phyloP scores from a whole-genome alignment of 1,140 invertebrate genomes.

The Drosophila littoralis region DNA sequence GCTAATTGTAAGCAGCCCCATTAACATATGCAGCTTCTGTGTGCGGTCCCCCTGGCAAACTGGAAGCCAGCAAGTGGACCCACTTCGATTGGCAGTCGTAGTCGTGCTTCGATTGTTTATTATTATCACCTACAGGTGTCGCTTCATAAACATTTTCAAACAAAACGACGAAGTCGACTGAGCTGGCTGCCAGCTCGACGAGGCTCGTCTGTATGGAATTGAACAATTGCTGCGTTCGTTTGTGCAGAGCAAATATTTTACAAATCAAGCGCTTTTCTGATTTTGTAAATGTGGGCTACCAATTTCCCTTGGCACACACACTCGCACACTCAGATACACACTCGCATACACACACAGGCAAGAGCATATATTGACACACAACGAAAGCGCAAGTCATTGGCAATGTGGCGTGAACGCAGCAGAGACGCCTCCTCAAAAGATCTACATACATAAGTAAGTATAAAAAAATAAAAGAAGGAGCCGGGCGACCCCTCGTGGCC shows the following conservation, averaged over 20 bases:
- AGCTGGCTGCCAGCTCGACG: slow-evolving; percentile 27
- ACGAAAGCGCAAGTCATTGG: slow-evolving; percentile 82
- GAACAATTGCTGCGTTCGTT: slow-evolving; percentile 82
- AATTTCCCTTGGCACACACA: slow-evolving; percentile 78
- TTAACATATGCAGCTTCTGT: slow-evolving; percentile 45
- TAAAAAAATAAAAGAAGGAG: slow-evolving; percentile 41
- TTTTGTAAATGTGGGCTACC: slow-evolving; percentile 83
- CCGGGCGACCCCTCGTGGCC: slow-evolving; percentile 10
- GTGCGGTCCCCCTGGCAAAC: slow-evolving; percentile 2
- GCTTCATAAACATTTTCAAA: slow-evolving; percentile 82
- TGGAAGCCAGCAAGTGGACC: slow-evolving; percentile 5
- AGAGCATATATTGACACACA: slow-evolving; percentile 61
- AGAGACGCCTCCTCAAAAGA: slow-evolving; percentile 58
- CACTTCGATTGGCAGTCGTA: slow-evolving; percentile 68
- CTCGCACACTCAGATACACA: slow-evolving; percentile 9
- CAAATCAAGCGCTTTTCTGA: slow-evolving; percentile 84
- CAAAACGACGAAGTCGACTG: slow-evolving; percentile 47
- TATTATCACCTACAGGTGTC: slow-evolving; percentile 82
- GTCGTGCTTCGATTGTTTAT: slow-evolving; percentile 79
- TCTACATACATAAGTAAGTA: slow-evolving; percentile 68
- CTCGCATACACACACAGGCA: slow-evolving; percentile 25
- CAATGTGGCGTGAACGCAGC: slow-evolving; percentile 64
- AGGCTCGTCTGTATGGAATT: slow-evolving; percentile 64
- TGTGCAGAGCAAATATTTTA: slow-evolving; percentile 83
- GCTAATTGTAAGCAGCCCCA: slow-evolving; percentile 58